Base-by-base conservation (phyloP, 92 coral and sea anemone genomes). In the Micromussa lordhowensis region DNA sequence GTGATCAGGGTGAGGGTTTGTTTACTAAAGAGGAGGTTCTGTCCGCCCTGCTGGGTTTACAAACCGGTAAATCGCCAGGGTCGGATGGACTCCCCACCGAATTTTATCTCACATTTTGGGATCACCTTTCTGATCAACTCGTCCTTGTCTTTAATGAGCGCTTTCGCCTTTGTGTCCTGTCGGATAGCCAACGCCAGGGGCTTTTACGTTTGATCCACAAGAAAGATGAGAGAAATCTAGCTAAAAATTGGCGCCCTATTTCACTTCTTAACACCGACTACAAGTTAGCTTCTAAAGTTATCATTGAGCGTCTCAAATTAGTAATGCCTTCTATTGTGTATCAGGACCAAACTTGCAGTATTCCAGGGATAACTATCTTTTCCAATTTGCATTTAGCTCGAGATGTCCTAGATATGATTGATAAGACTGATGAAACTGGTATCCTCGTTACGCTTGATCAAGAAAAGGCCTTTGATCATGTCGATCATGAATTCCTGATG, bases 401-500 rank as follows among this genome's bases (percentile, higher is more conserved):
- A 3, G 86, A 81, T 31, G 34, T 40, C 3, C 35, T 51, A 0
- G 70, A 80, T 26, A 64, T 63, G 72, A 63, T 75, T 0, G 82
- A 88, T 34, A 73, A 69, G 1, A 58, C 72, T 22, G 35, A 87
- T 31, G 76, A 77, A 38, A 22, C 90, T 5, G 90, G 78, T 4
- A 80, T 88, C 17, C 40, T 88, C 13, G 66, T 82, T 17, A 18
- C 91, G 6, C 36, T 88, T 3, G 91, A 88, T 36, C 86, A 80
- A 22, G 76, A 75, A 53, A 88, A 88, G 28, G 91, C 87, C 4
- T 81, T 88, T 69, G 82, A 88, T 35, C 76, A 35, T 8, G 87
- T 88, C 0, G 82, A 88, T 59, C 82, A 82, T n/a, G n/a, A n/a
- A n/a, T n/a, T n/a, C n/a, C n/a, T n/a, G n/a, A n/a, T n/a, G n/a